Evolutionary conservation across 2,797 vertebrate genomes (phyloP).

Genomic region (Falco novaeseelandiae): DNA sequence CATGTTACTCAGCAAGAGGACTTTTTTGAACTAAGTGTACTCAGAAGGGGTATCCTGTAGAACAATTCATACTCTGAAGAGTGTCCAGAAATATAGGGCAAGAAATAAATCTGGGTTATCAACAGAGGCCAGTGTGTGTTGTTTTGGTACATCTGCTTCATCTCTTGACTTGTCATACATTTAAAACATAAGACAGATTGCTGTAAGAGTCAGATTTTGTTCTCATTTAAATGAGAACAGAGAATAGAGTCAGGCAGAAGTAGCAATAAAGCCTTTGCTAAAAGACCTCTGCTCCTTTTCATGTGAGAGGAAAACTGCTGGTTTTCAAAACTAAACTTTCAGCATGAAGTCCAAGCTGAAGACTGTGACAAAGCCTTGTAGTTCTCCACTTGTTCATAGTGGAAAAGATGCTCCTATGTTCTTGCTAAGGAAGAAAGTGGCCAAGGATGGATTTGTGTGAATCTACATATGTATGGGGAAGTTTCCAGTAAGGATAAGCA

Average conservation of each 20-base stretch:
- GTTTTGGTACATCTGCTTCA: conserved; percentile 8
- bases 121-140: neutral
- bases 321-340: neutral
- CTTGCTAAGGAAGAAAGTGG: neutral
- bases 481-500: neutral
- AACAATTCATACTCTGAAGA: conserved; percentile 1
- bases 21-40: conserved; percentile 1
- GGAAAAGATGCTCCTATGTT: neutral
- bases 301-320: neutral
- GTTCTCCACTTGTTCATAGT: neutral
- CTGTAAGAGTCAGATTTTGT: neutral
- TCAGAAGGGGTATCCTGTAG: neutral
- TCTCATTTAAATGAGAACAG: neutral
- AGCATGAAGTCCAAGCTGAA: neutral
- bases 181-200: neutral
- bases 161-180: neutral
- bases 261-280: neutral
- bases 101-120: conserved; percentile 36
- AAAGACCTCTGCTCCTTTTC: neutral
- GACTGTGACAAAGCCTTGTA: neutral
- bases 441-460: neutral
- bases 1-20: conserved; percentile 13
- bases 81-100: conserved; percentile 4
- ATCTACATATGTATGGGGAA: neutral
- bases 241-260: neutral